Evolutionary conservation across 2,888 invertebrate species (phyloP).

Genomic region (Bembecia ichneumoniformis): DNA sequence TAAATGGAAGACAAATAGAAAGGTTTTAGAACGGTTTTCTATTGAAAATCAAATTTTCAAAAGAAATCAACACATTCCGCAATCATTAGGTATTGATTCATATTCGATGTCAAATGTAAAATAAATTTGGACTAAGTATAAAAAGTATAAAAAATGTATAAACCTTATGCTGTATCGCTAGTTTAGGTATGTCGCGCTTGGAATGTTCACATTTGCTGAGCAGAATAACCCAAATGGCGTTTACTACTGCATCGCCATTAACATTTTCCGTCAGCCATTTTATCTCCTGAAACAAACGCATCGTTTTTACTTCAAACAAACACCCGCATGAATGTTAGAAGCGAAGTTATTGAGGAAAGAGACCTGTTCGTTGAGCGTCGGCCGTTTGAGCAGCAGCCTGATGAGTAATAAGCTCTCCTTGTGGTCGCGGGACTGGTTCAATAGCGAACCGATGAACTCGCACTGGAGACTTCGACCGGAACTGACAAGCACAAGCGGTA

Average conservation of each 20-base stretch:
- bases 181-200: slow-evolving; percentile 25
- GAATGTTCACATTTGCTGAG: slow-evolving; percentile 35
- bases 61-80: no score
- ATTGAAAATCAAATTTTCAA: no score
- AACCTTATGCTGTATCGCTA: slow-evolving; percentile 37
- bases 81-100: no score
- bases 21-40: no score
- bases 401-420: slow-evolving; percentile 40
- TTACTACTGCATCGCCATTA: slow-evolving; percentile 22
- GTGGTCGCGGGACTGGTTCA: slow-evolving; percentile 20
- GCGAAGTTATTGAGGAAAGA: not conserved
- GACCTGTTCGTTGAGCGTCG: slow-evolving; percentile 45
- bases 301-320: no score
- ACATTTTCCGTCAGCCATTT: slow-evolving; percentile 27
- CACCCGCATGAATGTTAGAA: not conserved
- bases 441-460: slow-evolving; percentile 30
- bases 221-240: slow-evolving; percentile 45
- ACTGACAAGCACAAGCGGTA: slow-evolving; percentile 18
- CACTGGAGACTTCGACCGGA: slow-evolving; percentile 36
- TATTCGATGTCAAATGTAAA: no score
- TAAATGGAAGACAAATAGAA: no score
- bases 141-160: no score
- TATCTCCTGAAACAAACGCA: slow-evolving; percentile 38
- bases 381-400: slow-evolving; percentile 38
- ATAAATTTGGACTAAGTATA: no score